phyloP scores from a whole-genome alignment of 2,888 invertebrate genomes.

The Volucella inflata region DNA sequence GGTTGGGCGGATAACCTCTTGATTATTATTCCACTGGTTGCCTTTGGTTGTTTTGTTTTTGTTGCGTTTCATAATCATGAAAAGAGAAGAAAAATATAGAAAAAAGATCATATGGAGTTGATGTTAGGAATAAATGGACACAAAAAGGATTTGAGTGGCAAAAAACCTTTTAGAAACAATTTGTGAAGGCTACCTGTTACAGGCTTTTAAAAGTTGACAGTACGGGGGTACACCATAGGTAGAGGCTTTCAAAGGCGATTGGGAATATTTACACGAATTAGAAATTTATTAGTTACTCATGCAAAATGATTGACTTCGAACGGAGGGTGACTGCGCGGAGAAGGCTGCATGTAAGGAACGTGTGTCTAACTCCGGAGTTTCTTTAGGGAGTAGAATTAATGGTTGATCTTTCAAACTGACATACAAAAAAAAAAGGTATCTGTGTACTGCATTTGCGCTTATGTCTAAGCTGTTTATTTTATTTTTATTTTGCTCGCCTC shows the following conservation, averaged over 20 bases:
- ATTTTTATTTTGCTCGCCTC: slow-evolving; percentile 2
- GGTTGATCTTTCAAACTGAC: slow-evolving; percentile 33
- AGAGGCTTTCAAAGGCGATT: slow-evolving; percentile 3
- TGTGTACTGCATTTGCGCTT: slow-evolving; percentile 1
- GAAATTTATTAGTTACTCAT: slow-evolving; percentile 44
- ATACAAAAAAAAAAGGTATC: slow-evolving; percentile 28
- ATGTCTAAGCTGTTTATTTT: slow-evolving; percentile 11
- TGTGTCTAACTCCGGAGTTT: neutral
- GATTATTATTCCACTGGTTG: slow-evolving; percentile 66
- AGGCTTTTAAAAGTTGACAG: neutral
- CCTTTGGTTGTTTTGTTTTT: slow-evolving; percentile 44
- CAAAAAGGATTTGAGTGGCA: slow-evolving; percentile 2
- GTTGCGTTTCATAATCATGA: slow-evolving; percentile 65
- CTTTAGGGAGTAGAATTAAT: slow-evolving; percentile 33
- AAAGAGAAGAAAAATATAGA: slow-evolving; percentile 27
- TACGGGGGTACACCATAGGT: neutral
- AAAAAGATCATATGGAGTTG: neutral
- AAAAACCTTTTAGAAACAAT: slow-evolving; percentile 33
- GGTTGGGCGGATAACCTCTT: slow-evolving; percentile 50
- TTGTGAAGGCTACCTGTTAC: slow-evolving; percentile 24
- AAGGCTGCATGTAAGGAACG: neutral
- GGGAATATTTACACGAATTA: slow-evolving; percentile 17
- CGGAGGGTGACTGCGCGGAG: neutral
- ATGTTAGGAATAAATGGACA: slow-evolving; percentile 1
- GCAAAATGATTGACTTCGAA: slow-evolving; percentile 21